Base-by-base conservation (phyloP, 1,140 invertebrate species). In the Drosophila gunungcola region DNA sequence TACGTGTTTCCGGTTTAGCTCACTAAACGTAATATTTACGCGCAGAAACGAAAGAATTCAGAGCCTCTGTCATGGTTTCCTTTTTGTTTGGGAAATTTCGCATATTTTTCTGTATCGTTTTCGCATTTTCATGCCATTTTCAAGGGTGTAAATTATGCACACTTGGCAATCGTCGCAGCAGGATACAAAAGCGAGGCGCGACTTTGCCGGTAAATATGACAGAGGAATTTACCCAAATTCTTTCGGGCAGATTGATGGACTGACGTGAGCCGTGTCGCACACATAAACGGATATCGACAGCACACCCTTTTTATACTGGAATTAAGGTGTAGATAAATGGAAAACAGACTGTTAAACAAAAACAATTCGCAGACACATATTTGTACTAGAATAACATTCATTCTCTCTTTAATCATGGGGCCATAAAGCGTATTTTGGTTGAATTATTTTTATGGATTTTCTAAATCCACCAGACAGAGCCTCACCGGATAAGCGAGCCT, bases 61-160 rank as follows among this genome's bases (percentile, higher is more conserved):
- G 7, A 27, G 29, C 12, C 16, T n/a, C 36, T 25, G 62, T 10
- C 11, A 25, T 11, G 5, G 25, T 13, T n/a, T 25, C 5, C n/a
- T 16, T 12, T 36, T 65, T 9, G 49, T 34, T 21, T 57, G 53
- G 48, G 42, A 46, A 75, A 67, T 67, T 58, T 10, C 48, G 32
- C 21, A 74, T 65, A 64, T 58, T 67, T 67, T 9, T 6, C 27
- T 13, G 43, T 57, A 46, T 55, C n/a, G 11, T 77, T 80, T 88
- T 77, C 80, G 84, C 79, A 88, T 88, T 83, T 88, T 88, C 83
- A 88, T 88, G 83, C 84, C 80, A 88, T 88, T 88, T 89, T 60
- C 76, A 80, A 70, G 67, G 56, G 84, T 83, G 83, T 89, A 88
- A 88, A 88, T 88, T 88, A 88, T 88, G 83, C 83, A 89, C 73